Conservation (phyloP, 53 echinoderm and acorn worm species). For the Temnopleurus reevesii region DNA sequence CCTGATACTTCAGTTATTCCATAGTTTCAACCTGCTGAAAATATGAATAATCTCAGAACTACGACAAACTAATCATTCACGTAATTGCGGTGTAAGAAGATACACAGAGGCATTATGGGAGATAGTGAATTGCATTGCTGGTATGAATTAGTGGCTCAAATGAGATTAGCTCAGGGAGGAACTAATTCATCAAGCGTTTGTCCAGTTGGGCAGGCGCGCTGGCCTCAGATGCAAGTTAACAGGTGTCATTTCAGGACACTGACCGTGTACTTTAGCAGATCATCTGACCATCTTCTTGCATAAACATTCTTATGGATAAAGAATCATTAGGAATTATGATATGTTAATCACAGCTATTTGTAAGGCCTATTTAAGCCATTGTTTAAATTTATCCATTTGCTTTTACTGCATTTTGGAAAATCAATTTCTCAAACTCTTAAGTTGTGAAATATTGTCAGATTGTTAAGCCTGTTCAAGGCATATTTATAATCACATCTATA, state of each 20-base stretch:
- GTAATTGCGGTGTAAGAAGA: background rate
- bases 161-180: constrained; percentile 7
- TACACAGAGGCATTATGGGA: background rate
- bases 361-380: background rate
- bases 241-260: constrained; percentile 19
- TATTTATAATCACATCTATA: too few species aligned
- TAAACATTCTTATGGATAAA: background rate
- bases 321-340: background rate
- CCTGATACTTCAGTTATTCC: too few species aligned
- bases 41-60: background rate
- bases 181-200: constrained; percentile 16
- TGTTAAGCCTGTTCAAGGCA: too few species aligned
- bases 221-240: background rate
- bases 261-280: background rate
- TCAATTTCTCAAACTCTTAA: too few species aligned
- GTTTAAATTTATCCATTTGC: background rate
- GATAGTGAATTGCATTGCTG: background rate
- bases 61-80: background rate
- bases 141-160: background rate
- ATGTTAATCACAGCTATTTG: background rate
- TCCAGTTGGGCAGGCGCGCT: background rate
- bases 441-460: too few species aligned
- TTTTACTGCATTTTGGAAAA: too few species aligned
- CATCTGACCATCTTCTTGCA: background rate
- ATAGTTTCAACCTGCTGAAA: too few species aligned